A percentile compares a stretch with the other conserved stretches of the same genome.
Evolutionary conservation across 2,797 vertebrate genomes (phyloP).

Genomic region (Heterohyrax brucei): DNA sequence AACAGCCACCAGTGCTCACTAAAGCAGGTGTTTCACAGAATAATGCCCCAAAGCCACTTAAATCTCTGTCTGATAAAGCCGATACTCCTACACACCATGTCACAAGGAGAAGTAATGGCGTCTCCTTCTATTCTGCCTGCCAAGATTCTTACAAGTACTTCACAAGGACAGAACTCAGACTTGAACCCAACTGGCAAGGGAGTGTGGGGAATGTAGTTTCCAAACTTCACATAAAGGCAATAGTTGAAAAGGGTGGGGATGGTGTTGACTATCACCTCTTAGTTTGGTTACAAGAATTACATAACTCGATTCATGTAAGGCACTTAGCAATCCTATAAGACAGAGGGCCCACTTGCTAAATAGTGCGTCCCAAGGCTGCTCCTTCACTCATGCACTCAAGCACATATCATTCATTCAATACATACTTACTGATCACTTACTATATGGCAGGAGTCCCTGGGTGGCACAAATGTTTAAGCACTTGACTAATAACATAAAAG

Average conservation of each 20-base stretch:
- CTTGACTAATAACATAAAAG: too few relatives aligned
- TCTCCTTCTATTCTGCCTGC: constrained; percentile 17
- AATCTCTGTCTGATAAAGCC: constrained; percentile 32
- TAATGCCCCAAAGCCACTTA: constrained; percentile 1
- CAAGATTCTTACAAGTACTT: background rate
- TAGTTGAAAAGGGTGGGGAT: background rate
- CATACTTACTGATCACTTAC: background rate
- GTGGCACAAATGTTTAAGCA: too few relatives aligned
- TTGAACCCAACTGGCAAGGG: background rate
- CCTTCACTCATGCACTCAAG: constrained; percentile 14
- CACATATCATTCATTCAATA: constrained; percentile 6
- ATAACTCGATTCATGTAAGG: constrained; percentile 23
- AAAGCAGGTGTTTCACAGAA: background rate
- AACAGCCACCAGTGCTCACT: background rate
- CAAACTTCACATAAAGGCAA: background rate
- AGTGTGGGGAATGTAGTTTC: constrained; percentile 7
- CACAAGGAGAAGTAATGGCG: background rate
- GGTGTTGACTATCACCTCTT: background rate
- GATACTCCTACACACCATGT: background rate
- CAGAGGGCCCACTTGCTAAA: background rate
- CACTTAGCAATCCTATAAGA: background rate
- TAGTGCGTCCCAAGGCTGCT: background rate
- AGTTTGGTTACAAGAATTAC: background rate
- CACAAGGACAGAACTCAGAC: background rate
- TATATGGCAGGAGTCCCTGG: background rate